Conservation (phyloP, 2,888 invertebrate genomes). For the Molorchus minor region DNA sequence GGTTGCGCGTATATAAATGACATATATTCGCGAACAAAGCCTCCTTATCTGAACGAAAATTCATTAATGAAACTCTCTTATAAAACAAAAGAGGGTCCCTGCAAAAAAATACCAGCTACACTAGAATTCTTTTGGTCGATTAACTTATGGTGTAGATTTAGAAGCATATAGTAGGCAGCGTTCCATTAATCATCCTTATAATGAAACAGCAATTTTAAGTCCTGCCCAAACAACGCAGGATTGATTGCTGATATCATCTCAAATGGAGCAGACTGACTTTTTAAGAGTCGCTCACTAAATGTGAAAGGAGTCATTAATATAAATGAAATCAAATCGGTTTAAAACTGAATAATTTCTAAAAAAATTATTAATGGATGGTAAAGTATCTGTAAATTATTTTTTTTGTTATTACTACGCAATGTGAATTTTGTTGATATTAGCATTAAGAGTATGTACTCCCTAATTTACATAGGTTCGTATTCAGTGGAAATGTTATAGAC, state of each 20-base stretch:
- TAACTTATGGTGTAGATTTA: conserved; percentile 54
- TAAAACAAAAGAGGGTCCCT: conserved; percentile 6
- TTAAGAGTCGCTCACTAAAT: conserved; percentile 45
- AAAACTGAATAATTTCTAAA: conserved; percentile 4
- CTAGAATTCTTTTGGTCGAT: conserved; percentile 52
- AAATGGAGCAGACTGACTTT: conserved; percentile 41
- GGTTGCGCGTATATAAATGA: conserved; percentile 2
- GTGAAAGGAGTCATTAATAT: conserved; percentile 40
- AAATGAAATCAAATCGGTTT: conserved; percentile 11
- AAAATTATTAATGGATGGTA: no score
- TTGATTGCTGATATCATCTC: conserved; percentile 36
- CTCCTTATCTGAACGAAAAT: conserved; percentile 1
- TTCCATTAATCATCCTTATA: conserved; percentile 55
- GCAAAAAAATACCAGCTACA: conserved; percentile 9
- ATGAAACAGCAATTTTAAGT: conserved; percentile 55
- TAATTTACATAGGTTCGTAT: no score
- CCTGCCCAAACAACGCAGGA: conserved; percentile 35
- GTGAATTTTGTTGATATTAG: no score
- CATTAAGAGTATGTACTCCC: no score
- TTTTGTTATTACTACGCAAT: no score
- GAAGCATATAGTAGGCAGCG: conserved; percentile 48
- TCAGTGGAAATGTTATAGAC: no score
- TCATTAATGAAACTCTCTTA: conserved; percentile 13
- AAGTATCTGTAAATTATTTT: no score
- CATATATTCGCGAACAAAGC: conserved; percentile 5